phyloP scores from a whole-genome alignment of 2,888 invertebrate species.

The Athrips mouffetella region DNA sequence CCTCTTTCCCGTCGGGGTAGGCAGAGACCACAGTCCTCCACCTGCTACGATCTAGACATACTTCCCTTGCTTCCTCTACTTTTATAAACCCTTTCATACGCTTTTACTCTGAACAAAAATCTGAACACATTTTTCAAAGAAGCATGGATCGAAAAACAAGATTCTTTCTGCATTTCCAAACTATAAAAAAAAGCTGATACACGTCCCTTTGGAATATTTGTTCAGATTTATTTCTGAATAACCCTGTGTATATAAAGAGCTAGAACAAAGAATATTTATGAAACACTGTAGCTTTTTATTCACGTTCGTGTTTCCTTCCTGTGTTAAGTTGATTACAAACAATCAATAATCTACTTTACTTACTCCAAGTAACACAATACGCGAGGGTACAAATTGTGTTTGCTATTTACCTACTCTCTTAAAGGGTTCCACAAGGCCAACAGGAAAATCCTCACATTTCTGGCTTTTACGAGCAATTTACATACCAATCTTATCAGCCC shows the following conservation, averaged over 20 bases:
- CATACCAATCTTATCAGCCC: constrained; percentile 6
- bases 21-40: too few relatives aligned
- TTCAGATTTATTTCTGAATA: too few relatives aligned
- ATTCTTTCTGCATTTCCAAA: too few relatives aligned
- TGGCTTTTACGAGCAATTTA: constrained; percentile 10
- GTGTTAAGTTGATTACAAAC: constrained; percentile 11
- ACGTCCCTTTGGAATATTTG: too few relatives aligned
- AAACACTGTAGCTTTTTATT: background rate
- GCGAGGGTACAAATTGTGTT: constrained; percentile 8
- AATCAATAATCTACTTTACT: constrained; percentile 10
- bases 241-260: background rate
- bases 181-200: too few relatives aligned
- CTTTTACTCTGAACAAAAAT: too few relatives aligned
- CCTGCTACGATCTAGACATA: too few relatives aligned
- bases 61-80: too few relatives aligned
- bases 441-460: constrained; percentile 5
- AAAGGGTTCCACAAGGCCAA: constrained; percentile 10
- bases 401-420: constrained; percentile 1
- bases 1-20: too few relatives aligned
- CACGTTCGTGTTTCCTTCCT: background rate
- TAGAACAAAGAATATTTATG: constrained; percentile 1
- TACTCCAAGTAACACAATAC: constrained; percentile 2
- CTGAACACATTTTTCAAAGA: too few relatives aligned
- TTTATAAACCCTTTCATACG: too few relatives aligned
- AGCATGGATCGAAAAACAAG: too few relatives aligned